phyloP scores from a whole-genome alignment of 2,113 vertebrate genomes.

The Onychostoma macrolepis region DNA sequence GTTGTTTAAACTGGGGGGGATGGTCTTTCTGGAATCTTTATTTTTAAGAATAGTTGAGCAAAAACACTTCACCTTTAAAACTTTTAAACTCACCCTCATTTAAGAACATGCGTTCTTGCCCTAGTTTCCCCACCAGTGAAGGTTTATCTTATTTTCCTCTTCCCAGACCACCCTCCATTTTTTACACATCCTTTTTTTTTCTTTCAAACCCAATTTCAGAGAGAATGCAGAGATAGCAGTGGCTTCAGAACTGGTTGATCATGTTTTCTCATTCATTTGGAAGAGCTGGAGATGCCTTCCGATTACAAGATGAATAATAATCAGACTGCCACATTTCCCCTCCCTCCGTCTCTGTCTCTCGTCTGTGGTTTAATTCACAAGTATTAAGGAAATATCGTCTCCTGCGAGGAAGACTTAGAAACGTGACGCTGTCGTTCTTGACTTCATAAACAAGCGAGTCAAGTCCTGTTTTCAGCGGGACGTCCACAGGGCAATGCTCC shows the following conservation, averaged over 20 bases:
- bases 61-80: constrained; percentile 16
- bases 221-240: constrained; percentile 63
- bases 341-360: neutral
- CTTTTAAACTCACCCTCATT: constrained; percentile 28
- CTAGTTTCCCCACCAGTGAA: constrained; percentile 64
- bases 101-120: constrained; percentile 58
- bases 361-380: constrained; percentile 64
- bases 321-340: constrained; percentile 51
- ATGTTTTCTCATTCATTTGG: constrained; percentile 75
- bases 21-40: neutral
- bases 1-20: too few species aligned
- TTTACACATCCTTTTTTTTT: neutral
- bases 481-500: neutral
- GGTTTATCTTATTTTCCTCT: constrained; percentile 47
- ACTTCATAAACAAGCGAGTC: constrained; percentile 67
- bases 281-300: constrained; percentile 66
- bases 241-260: constrained; percentile 68
- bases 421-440: constrained; percentile 62
- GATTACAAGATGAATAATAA: constrained; percentile 78
- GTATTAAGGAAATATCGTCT: constrained; percentile 65
- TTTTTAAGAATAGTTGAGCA: neutral
- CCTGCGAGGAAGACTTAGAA: constrained; percentile 50
- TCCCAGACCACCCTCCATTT: neutral
- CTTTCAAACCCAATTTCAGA: constrained; percentile 75
- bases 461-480: constrained; percentile 53